A percentile compares a stretch with the other conserved stretches of the same genome.
Conservation (phyloP, 2,113 vertebrate genomes). For the Equus przewalskii region DNA sequence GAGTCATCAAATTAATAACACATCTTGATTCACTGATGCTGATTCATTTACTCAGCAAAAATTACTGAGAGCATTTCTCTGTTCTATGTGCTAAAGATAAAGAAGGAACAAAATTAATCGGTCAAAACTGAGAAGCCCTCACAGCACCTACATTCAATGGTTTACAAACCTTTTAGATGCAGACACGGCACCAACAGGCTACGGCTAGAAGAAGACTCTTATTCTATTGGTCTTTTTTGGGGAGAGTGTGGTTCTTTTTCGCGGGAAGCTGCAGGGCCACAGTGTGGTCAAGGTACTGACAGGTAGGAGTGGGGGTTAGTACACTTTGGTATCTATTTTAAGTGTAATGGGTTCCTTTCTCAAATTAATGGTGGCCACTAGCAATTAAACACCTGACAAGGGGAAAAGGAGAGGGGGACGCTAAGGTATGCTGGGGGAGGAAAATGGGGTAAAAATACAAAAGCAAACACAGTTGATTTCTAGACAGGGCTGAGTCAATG, state of each 20-base stretch:
- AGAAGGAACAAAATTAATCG: constrained; percentile 7
- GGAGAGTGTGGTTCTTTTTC: not conserved
- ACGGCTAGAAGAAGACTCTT: not conserved
- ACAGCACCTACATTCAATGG: not conserved
- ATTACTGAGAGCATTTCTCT: not conserved
- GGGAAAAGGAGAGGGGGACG: not conserved
- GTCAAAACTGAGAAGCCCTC: not conserved
- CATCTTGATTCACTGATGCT: not conserved
- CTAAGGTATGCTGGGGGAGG: not conserved
- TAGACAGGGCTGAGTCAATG: not conserved
- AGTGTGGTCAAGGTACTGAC: not conserved
- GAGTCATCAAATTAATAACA: not conserved
- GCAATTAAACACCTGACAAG: not conserved
- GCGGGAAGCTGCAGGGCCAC: not conserved
- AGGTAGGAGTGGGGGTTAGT: not conserved
- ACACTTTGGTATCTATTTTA: not conserved
- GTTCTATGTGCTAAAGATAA: not conserved
- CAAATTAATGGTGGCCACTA: not conserved
- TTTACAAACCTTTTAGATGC: not conserved
- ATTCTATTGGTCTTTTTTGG: not conserved
- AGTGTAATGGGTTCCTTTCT: not conserved
- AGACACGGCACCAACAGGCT: not conserved
- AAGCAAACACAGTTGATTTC: not conserved
- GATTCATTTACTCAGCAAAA: constrained; percentile 29
- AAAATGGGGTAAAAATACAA: not conserved